Percentiles rank a stretch among this genome's conserved stretches.
Evolutionary conservation across 2,888 invertebrate genomes (phyloP).

Genomic region (Sphaeridia pumilis): DNA sequence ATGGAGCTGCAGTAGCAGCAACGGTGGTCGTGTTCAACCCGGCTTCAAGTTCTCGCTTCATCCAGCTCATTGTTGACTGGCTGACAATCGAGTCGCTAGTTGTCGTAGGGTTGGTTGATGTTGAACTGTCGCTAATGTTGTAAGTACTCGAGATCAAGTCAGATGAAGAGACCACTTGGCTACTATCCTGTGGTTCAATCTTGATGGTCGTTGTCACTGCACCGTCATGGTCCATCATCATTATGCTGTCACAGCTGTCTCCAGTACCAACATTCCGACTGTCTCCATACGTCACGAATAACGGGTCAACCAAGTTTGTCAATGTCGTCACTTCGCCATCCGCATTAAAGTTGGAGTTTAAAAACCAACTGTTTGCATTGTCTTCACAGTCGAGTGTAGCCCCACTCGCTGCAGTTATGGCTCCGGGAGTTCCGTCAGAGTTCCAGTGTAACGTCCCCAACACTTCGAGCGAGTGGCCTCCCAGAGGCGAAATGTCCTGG

Average conservation of each 20-base stretch:
- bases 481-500: slow-evolving; percentile 8
- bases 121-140: slow-evolving; percentile 21
- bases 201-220: slow-evolving; percentile 4
- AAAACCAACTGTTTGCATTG: slow-evolving; percentile 24
- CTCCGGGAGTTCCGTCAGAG: slow-evolving; percentile 13
- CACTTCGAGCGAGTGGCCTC: slow-evolving; percentile 24
- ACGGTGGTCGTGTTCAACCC: slow-evolving; percentile 6
- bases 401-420: slow-evolving; percentile 1
- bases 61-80: slow-evolving; percentile 26
- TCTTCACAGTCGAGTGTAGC: slow-evolving; percentile 10
- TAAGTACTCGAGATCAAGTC: slow-evolving; percentile 23
- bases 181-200: slow-evolving; percentile 7
- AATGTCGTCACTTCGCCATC: slow-evolving; percentile 34
- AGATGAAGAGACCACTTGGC: slow-evolving; percentile 12
- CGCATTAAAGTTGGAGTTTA: slow-evolving; percentile 16
- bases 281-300: slow-evolving; percentile 34
- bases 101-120: slow-evolving; percentile 5
- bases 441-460: slow-evolving; percentile 29
- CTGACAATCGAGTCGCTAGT: slow-evolving; percentile 7
- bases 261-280: not conserved
- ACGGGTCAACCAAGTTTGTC: slow-evolving; percentile 34
- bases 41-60: slow-evolving; percentile 14
- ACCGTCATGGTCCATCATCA: too few relatives aligned
- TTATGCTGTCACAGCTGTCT: not conserved
- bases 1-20: not conserved